phyloP scores from a whole-genome alignment of 2,888 invertebrate species.

The Lordiphosa andalusiaca region DNA sequence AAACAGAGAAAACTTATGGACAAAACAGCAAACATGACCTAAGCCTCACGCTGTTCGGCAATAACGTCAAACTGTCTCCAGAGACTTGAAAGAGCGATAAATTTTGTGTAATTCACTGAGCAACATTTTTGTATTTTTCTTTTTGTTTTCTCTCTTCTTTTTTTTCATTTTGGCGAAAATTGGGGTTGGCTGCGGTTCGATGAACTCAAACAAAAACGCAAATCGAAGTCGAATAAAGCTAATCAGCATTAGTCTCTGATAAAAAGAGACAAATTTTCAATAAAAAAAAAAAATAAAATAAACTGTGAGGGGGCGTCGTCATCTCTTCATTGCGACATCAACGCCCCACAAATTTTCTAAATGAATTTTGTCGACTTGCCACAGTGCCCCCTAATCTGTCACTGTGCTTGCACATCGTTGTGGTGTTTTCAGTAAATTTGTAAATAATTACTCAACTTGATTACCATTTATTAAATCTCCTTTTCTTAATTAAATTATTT shows the following conservation, averaged over 20 bases:
- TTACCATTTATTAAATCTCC: slow-evolving; percentile 35
- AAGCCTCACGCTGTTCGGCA: no score
- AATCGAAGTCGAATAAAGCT: slow-evolving; percentile 25
- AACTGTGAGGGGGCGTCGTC: slow-evolving; percentile 55
- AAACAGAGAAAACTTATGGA: slow-evolving; percentile 52
- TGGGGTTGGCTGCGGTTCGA: slow-evolving; percentile 60
- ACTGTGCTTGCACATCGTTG: slow-evolving; percentile 17
- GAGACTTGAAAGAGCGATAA: slow-evolving; percentile 27
- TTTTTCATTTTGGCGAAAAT: slow-evolving; percentile 52
- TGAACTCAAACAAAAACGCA: slow-evolving; percentile 55
- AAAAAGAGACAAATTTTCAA: slow-evolving; percentile 23
- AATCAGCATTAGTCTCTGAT: slow-evolving; percentile 27
- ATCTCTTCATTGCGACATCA: slow-evolving; percentile 39
- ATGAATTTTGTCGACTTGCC: slow-evolving; percentile 26
- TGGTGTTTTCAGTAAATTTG: slow-evolving; percentile 20
- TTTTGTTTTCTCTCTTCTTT: slow-evolving; percentile 14
- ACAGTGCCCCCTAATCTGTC: slow-evolving; percentile 51
- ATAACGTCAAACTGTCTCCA: slow-evolving; percentile 54
- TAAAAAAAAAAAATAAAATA: slow-evolving; percentile 1
- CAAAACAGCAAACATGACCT: no score
- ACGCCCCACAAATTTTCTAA: slow-evolving; percentile 61
- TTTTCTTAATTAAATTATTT: slow-evolving; percentile 16
- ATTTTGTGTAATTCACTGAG: slow-evolving; percentile 36
- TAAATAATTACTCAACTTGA: slow-evolving; percentile 30
- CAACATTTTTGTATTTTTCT: slow-evolving; percentile 5